phyloP scores from a whole-genome alignment of 1,140 invertebrate genomes.

The Dinoponera quadriceps region DNA sequence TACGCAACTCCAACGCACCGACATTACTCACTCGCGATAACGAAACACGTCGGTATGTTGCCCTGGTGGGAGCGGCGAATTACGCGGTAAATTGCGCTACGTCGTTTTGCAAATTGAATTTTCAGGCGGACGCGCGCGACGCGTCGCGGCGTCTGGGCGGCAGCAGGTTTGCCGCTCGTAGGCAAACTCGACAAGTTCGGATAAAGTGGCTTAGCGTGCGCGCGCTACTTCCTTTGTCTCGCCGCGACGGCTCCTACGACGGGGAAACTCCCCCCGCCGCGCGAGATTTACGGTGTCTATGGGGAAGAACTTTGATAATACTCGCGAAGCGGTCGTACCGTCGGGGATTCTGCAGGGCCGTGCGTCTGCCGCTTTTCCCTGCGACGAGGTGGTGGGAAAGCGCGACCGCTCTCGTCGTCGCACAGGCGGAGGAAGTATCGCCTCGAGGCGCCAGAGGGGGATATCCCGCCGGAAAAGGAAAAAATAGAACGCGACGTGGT shows the following conservation, averaged over 20 bases:
- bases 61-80: conserved; percentile 26
- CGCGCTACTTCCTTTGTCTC: conserved; percentile 59
- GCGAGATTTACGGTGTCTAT: conserved; percentile 69
- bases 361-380: conserved; percentile 29
- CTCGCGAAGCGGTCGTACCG: conserved; percentile 30
- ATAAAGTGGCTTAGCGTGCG: conserved; percentile 61
- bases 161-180: conserved; percentile 28
- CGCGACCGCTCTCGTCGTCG: neutral
- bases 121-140: conserved; percentile 5
- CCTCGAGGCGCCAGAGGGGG: neutral
- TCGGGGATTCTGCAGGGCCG: conserved; percentile 16
- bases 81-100: conserved; percentile 40
- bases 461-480: conserved; percentile 1
- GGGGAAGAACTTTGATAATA: conserved; percentile 71
- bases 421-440: conserved; percentile 57
- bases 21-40: too few relatives aligned
- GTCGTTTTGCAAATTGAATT: conserved; percentile 61
- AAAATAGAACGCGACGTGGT: conserved; percentile 15
- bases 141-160: conserved; percentile 33
- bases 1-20: too few relatives aligned
- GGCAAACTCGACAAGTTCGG: conserved; percentile 21
- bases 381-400: conserved; percentile 18
- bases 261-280: conserved; percentile 23
- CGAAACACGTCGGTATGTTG: neutral
- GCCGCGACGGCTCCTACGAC: conserved; percentile 18